Evolutionary conservation across 2,797 vertebrate genomes (phyloP), one percentile per base, ranked within the genome.

Genomic region (Botia almorhae): DNA sequence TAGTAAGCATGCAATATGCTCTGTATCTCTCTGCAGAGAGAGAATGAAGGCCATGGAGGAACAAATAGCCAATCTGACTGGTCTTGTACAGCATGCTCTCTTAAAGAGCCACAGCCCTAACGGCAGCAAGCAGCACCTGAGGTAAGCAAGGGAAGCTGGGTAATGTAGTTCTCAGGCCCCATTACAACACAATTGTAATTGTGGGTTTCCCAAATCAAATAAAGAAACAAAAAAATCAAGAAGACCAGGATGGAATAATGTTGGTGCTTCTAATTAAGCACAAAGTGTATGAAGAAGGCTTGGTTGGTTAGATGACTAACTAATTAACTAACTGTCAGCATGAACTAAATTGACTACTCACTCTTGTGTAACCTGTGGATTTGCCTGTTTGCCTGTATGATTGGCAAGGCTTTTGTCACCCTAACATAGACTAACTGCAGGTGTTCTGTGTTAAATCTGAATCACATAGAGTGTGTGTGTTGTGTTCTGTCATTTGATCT

Each of bases 31-130:
- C 96, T 96, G 92, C 96, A 99, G 98, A 96, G 94, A 97, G 92
- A 96, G 97, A 95, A 99, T 99, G 97, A 97, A 97, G 95, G 96
- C 96, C 94, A 98, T 99, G 97, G 97, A 99, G 95, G 96, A 97
- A 94, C 98, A 99, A 95, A 97, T 99, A 93, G 97, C 97, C 95
- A 98, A 97, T 95, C 95, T 99, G 94, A 98, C 96, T 94, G 97
- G 97, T 89, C 97, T 99, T 94, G 97, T 98, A 93, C 97, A 98
- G 95, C 96, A 96, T 93, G 97, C 96, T 91, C 96, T 99, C 94
- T 96, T 96, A 93, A 98, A 97, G 95, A 96, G 95, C 92, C 95
- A 96, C 94, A 95, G 96, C 95, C 93, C 95, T 94, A 96, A 95
- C 95, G 94, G 93, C 96, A 93, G 92, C 95, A 96, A 94, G 95